phyloP scores from a whole-genome alignment of 1,140 invertebrate species.

The Phocides pigmalion region DNA sequence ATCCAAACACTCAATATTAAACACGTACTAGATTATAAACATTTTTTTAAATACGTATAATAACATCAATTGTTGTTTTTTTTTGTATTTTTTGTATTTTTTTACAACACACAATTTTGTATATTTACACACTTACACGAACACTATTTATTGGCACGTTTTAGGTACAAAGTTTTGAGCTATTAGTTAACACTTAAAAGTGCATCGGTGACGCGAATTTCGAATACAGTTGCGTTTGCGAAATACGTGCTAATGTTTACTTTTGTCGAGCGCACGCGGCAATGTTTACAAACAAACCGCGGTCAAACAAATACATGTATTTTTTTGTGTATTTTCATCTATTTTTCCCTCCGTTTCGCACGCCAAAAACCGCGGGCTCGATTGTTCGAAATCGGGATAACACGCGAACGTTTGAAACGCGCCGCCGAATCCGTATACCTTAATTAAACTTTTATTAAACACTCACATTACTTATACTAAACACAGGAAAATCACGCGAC shows the following conservation, averaged over 20 bases:
- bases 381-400: constrained; percentile 29
- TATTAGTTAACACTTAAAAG: constrained; percentile 29
- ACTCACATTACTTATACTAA: constrained; percentile 51
- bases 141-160: constrained; percentile 55
- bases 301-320: constrained; percentile 44
- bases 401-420: constrained; percentile 29
- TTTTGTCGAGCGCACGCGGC: constrained; percentile 55
- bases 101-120: constrained; percentile 31
- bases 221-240: constrained; percentile 14
- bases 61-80: constrained; percentile 35
- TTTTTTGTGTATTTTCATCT: constrained; percentile 49
- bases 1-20: constrained; percentile 55
- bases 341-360: constrained; percentile 29
- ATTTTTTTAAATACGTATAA: constrained; percentile 31
- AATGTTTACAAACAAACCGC: constrained; percentile 78
- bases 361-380: constrained; percentile 33
- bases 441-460: constrained; percentile 37
- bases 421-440: constrained; percentile 26
- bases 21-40: constrained; percentile 55
- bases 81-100: constrained; percentile 43
- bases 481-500: constrained; percentile 57
- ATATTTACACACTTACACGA: constrained; percentile 40
- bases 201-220: constrained; percentile 29
- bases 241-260: constrained; percentile 56
- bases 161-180: constrained; percentile 54